These are phyloP conservation scores for Acrocephalus arundinaceus DNA, from an alignment of 2,113 vertebrate genomes.

Conservation along the genomic window DNA sequence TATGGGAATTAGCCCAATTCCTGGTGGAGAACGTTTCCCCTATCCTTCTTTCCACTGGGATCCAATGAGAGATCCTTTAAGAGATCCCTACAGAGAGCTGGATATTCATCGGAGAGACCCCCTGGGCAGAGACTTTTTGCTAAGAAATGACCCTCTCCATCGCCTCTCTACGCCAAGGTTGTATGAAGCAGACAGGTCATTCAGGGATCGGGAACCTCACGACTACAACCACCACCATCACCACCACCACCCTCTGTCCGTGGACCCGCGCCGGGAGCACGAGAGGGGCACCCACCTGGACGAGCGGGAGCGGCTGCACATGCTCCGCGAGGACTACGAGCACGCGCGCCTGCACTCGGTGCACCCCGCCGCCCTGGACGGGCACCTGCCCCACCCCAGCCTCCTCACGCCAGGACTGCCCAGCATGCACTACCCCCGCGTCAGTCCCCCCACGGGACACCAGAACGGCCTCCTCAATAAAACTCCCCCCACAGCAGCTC, in stretches of 20 bases:
- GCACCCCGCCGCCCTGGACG: constrained; percentile 87
- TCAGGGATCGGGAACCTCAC: constrained; percentile 91
- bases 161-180: constrained; percentile 84
- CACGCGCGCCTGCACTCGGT: constrained; percentile 88
- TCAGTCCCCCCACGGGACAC: constrained; percentile 87
- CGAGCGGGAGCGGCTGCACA: constrained; percentile 88
- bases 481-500: constrained; percentile 89
- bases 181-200: constrained; percentile 90
- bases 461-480: constrained; percentile 94
- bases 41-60: constrained; percentile 98
- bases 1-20: constrained; percentile 95
- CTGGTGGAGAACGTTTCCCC: constrained; percentile 92
- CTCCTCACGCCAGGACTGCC: constrained; percentile 89
- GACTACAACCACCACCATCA: constrained; percentile 90
- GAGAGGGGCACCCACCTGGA: constrained; percentile 86
- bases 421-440: constrained; percentile 95
- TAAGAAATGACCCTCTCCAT: constrained; percentile 90
- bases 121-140: constrained; percentile 85
- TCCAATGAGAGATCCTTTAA: constrained; percentile 87
- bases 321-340: constrained; percentile 94
- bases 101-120: constrained; percentile 87
- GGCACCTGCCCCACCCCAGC: constrained; percentile 86
- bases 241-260: constrained; percentile 79
- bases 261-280: constrained; percentile 90
- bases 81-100: constrained; percentile 91